Percentiles rank a stretch among this genome's conserved stretches.
phyloP scores from a whole-genome alignment of 2,888 invertebrate species.

The Epinotia bilunana region DNA sequence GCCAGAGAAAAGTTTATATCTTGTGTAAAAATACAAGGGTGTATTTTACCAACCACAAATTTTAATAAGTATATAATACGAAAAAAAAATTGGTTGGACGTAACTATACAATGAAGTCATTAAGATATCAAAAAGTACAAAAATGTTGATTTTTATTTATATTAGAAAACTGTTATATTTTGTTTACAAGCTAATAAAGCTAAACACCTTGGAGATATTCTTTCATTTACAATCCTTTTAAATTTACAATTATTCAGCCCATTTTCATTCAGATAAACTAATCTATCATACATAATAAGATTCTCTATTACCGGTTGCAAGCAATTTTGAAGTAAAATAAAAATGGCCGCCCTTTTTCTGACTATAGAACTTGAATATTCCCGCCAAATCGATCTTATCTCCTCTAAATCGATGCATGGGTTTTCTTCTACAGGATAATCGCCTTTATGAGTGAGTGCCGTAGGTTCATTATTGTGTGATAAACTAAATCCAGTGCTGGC shows the following conservation, averaged over 20 bases:
- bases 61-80: too few species aligned
- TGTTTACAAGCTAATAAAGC: slow-evolving; percentile 84
- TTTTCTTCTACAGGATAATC: slow-evolving; percentile 41
- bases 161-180: slow-evolving; percentile 35
- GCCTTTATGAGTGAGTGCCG: slow-evolving; percentile 31
- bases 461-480: slow-evolving; percentile 41
- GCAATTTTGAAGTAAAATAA: slow-evolving; percentile 68
- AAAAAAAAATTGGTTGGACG: too few species aligned
- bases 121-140: slow-evolving; percentile 12
- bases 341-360: slow-evolving; percentile 67
- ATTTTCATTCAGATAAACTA: slow-evolving; percentile 70
- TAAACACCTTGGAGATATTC: slow-evolving; percentile 87
- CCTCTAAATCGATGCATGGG: slow-evolving; percentile 56
- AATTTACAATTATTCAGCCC: slow-evolving; percentile 66
- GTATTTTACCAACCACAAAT: not conserved
- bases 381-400: slow-evolving; percentile 65
- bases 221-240: slow-evolving; percentile 85
- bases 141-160: slow-evolving; percentile 25
- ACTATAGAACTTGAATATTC: slow-evolving; percentile 52
- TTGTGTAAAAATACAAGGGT: not conserved
- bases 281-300: slow-evolving; percentile 69
- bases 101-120: not conserved
- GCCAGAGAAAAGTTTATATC: slow-evolving; percentile 2
- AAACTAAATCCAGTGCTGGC: slow-evolving; percentile 65
- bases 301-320: slow-evolving; percentile 74